Percentiles rank a stretch among this genome's conserved stretches.
Conservation (phyloP, 1,140 invertebrate genomes). For the Drosophila tani region DNA sequence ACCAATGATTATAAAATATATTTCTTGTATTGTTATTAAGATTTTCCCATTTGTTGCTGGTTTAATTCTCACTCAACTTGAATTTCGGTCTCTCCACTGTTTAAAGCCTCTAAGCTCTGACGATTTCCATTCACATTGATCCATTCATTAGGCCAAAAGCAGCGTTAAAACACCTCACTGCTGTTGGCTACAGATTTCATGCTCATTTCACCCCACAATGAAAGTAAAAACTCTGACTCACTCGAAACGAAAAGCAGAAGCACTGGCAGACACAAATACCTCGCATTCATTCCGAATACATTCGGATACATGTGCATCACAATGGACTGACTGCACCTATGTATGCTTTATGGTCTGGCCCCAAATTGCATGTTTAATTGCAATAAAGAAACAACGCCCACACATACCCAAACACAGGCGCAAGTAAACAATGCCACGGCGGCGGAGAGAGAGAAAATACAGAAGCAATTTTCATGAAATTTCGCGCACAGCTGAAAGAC, state of each 20-base stretch:
- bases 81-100: background rate
- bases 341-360: conserved; percentile 73
- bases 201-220: conserved; percentile 19
- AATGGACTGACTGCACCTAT: conserved; percentile 59
- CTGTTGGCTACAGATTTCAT: background rate
- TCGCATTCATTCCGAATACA: conserved; percentile 20
- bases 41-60: background rate
- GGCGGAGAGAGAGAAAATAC: conserved; percentile 35
- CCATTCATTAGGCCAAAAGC: conserved; percentile 23
- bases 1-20: background rate
- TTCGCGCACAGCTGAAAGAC: conserved; percentile 74
- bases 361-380: conserved; percentile 81
- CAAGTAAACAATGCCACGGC: conserved; percentile 33
- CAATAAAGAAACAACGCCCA: conserved; percentile 71
- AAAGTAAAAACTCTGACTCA: conserved; percentile 49
- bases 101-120: background rate
- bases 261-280: conserved; percentile 9
- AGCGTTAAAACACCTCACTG: conserved; percentile 3
- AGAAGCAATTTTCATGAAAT: conserved; percentile 70
- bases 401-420: conserved; percentile 37
- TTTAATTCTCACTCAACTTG: background rate
- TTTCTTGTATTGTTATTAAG: background rate
- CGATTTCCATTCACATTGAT: conserved; percentile 8
- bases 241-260: conserved; percentile 13
- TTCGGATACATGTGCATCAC: conserved; percentile 40